These are phyloP conservation scores for Machimus atricapillus DNA, from an alignment of 2,888 invertebrate species.

Conservation along the genomic window DNA sequence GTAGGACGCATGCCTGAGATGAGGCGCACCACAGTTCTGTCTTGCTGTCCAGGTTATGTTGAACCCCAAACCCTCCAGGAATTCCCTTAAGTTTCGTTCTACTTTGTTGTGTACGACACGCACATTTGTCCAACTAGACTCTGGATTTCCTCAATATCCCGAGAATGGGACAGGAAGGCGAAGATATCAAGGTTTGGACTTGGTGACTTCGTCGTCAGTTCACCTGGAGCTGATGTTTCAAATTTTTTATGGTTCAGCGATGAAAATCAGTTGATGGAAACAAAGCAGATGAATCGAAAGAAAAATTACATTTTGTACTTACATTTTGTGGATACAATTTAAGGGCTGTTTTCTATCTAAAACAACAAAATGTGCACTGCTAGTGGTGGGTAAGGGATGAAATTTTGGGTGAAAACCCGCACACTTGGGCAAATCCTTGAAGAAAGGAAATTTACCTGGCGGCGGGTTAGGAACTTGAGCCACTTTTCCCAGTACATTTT, in stretches of 20 bases:
- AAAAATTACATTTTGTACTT: neutral
- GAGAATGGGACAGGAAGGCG: neutral
- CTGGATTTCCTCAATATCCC: neutral
- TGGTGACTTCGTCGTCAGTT: neutral
- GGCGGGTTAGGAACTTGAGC: neutral
- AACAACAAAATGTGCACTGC: neutral
- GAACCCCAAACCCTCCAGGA: neutral
- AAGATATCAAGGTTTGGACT: neutral
- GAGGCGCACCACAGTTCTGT: neutral
- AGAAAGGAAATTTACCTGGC: neutral
- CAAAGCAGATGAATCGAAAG: neutral
- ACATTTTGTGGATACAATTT: neutral
- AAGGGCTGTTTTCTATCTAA: neutral
- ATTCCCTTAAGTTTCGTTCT: neutral
- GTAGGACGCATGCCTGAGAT: neutral
- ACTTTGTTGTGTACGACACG: neutral
- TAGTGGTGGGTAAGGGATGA: neutral
- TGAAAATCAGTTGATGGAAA: neutral
- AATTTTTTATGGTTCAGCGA: neutral
- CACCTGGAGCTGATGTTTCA: neutral
- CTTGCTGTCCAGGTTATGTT: constrained; percentile 6
- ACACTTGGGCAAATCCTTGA: neutral
- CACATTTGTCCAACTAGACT: neutral
- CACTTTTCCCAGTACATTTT: neutral
- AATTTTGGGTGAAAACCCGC: neutral